A percentile compares a stretch with the other conserved stretches of the same genome.
Evolutionary conservation across 2,113 vertebrate genomes (phyloP).

Genomic region (Aldabrachelys gigantea): DNA sequence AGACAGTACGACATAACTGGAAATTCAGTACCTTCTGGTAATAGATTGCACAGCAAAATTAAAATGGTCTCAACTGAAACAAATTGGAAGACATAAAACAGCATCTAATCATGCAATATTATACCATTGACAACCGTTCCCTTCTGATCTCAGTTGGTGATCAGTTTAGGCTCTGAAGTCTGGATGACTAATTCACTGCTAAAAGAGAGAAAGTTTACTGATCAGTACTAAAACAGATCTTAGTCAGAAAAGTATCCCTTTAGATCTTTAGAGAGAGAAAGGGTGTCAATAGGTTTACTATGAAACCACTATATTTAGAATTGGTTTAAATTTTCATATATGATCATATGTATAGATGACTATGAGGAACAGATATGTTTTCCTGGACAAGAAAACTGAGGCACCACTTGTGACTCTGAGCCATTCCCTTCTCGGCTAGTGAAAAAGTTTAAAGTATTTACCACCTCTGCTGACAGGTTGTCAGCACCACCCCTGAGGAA

Average conservation of each 20-base stretch:
- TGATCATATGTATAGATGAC: not conserved
- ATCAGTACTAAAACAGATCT: not conserved
- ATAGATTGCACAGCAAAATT: not conserved
- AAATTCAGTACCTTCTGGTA: not conserved
- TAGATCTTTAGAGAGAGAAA: not conserved
- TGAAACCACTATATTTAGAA: not conserved
- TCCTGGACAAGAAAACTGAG: not conserved
- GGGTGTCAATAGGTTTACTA: not conserved
- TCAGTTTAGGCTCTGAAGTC: not conserved
- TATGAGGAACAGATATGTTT: not conserved
- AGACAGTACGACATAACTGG: not conserved
- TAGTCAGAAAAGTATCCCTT: not conserved
- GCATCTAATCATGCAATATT: not conserved
- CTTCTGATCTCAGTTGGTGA: not conserved
- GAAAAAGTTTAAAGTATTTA: not conserved
- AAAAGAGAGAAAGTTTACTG: not conserved
- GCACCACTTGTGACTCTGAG: not conserved
- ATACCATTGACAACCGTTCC: not conserved
- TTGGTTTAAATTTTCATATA: not conserved
- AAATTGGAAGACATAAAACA: not conserved
- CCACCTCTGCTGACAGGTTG: not conserved
- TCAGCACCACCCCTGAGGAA: not conserved
- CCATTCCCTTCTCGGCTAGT: not conserved
- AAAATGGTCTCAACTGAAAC: not conserved
- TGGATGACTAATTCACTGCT: not conserved